These are phyloP conservation scores for Lycaon pictus DNA, from an alignment of 2,113 vertebrate genomes.

Conservation along the genomic window DNA sequence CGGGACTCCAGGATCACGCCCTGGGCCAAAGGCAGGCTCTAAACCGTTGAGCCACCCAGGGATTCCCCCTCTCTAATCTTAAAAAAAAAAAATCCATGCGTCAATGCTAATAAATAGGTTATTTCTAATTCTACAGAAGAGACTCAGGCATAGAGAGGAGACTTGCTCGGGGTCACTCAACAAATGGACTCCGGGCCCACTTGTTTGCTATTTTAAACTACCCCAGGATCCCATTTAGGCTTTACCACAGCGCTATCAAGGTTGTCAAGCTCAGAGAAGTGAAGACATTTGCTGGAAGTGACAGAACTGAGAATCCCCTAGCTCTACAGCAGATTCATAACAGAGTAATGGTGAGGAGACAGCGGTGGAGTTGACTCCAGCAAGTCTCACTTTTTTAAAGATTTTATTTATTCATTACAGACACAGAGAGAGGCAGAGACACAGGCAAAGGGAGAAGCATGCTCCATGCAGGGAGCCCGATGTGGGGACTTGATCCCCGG, in stretches of 20 bases:
- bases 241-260: not conserved
- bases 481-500: not conserved
- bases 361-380: not conserved
- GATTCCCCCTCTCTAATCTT: not conserved
- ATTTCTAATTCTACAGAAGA: not conserved
- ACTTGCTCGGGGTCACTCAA: not conserved
- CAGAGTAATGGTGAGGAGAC: not conserved
- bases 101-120: not conserved
- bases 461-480: not conserved
- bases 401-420: not conserved
- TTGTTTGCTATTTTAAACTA: not conserved
- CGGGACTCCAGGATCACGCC: too few relatives aligned
- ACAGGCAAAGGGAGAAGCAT: not conserved
- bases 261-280: not conserved
- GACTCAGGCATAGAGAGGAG: not conserved
- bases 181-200: not conserved
- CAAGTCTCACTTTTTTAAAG: not conserved
- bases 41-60: too few relatives aligned
- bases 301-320: not conserved
- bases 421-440: not conserved
- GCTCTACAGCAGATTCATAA: not conserved
- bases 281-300: slow-evolving; percentile 1
- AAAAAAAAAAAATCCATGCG: not conserved
- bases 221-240: not conserved
- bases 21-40: too few relatives aligned